Evolutionary conservation across 2,888 invertebrate genomes (phyloP).

Genomic region (Cynaeus angustus): DNA sequence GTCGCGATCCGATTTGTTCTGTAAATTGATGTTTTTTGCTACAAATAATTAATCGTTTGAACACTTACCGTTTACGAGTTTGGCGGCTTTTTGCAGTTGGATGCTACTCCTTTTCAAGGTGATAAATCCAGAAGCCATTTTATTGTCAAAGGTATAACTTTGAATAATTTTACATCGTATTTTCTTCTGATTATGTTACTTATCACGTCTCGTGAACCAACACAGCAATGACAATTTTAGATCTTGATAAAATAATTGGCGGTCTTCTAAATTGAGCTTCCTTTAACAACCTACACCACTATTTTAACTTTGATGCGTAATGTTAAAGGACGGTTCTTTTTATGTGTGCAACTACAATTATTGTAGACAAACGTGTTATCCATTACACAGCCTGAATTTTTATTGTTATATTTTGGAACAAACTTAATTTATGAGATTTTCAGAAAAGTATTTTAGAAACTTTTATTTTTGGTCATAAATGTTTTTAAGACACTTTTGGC

Average conservation of each 20-base stretch:
- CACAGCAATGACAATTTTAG: conserved; percentile 38
- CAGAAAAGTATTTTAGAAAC: too few relatives aligned
- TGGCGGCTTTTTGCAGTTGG: conserved; percentile 73
- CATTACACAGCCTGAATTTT: too few relatives aligned
- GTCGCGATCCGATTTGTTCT: conserved; percentile 72
- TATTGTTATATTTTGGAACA: too few relatives aligned
- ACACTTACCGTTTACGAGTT: conserved; percentile 73
- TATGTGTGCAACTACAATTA: too few relatives aligned
- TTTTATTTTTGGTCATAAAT: too few relatives aligned
- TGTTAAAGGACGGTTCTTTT: too few relatives aligned
- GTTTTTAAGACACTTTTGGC: too few relatives aligned
- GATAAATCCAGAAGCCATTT: conserved; percentile 60
- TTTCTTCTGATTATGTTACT: background rate
- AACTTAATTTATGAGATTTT: too few relatives aligned
- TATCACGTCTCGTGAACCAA: conserved; percentile 2
- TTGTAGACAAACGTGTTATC: too few relatives aligned
- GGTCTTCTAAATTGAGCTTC: conserved; percentile 30
- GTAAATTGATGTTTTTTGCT: conserved; percentile 2
- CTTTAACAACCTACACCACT: conserved; percentile 34
- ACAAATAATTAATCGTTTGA: too few relatives aligned
- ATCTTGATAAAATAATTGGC: conserved; percentile 51
- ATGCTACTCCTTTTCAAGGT: conserved; percentile 73
- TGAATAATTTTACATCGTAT: conserved; percentile 10
- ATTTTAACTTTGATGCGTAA: background rate
- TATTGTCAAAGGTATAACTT: conserved; percentile 1